Evolutionary conservation across 2,113 vertebrate species (phyloP), one percentile per base, ranked within the genome.

Genomic region (Alethe diademata): DNA sequence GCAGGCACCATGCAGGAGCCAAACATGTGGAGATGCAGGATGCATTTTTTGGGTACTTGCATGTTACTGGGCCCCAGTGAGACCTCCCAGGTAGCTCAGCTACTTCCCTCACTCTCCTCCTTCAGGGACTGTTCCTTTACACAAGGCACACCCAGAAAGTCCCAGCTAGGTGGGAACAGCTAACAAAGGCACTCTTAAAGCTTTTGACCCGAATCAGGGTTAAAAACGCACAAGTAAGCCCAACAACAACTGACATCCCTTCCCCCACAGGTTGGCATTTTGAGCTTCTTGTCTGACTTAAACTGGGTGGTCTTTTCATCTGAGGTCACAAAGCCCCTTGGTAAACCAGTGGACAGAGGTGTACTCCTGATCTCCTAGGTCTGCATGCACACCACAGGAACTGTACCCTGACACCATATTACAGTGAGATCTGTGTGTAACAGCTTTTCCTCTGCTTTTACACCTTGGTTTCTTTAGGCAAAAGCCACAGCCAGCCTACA

Each of bases 331-430:
- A 48, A 64, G 43, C 61, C 10, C 19, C 42, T 58, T 45, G 47
- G 73, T 53, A 56, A 66, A 66, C 3, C 22, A 9, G n/a, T 4
- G 17, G 22, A 35, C 42, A 13, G 7, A 5, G 17, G 25, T 11
- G 18, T 5, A 50, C 13, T 84, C 38, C 91, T 14, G 56, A 51
- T 7, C 56, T 42, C 36, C 43, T 60, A 23, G 22, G 15, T 53
- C 58, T 26, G 73, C 1, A 0, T 6, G 14, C 22, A 2, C 2
- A 17, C 36, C 48, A 20, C 56, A 79, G 61, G 36, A 70, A 40
- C 42, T 84, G n/a, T 14, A 72, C 75, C 8, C 51, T 58, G 25
- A 54, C 33, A 26, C 29, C 56, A 1, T 1, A 4, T 24, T 54
- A 76, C 11, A 5, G 45, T 2, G 5, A 67, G 40, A 56, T n/a